Base-by-base conservation (phyloP, 2,888 invertebrate species). In the Orthonevra nobilis region DNA sequence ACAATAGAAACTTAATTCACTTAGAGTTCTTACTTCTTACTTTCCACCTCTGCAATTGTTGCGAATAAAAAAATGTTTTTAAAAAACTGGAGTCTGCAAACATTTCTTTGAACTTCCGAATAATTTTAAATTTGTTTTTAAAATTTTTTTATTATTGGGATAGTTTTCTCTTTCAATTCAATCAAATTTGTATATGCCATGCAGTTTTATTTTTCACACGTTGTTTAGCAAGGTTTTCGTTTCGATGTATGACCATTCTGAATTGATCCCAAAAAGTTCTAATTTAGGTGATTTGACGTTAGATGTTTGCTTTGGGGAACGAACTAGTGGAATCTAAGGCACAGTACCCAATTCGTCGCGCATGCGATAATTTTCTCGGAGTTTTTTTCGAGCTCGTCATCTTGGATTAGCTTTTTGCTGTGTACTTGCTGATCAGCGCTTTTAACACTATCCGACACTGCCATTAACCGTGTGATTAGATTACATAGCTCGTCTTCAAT, bases 401-500 rank as follows among this genome's bases (percentile, higher is more conserved):
- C 10, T 19, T 46, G 56, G 38, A 56, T 56, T 15, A 38, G 30
- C 7, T 14, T 32, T 20, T 68, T 56, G 15, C 19, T 46, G 12
- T 40, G 28, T 19, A 56, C 56, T 20, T 56, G 46, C 14, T 54
- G 44, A 14, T 48, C 48, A 10, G 56, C 56, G 2, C 58, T 48
- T 7, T 15, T 36, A 68, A 68, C 56, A n/a, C 48, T 56, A 6
- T 2, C 23, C 15, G 30, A 30, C 20, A 68, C 68, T 7, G 48
- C 56, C 36, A 48, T 38, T 23, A 68, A 68, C 6, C 38, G 68
- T 6, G 30, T 30, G 48, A 58, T 40, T 7, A 48, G 32, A 9
- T 44, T 40, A n/a, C 42, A 23, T 6, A 54, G 66, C n/a, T 66
- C 54, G 9, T 66, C 54, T 10, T 66, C 54, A 15, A 68, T 48